These are phyloP conservation scores for Sus scrofa DNA, from an alignment of 2,113 vertebrate species.

Conservation along the genomic window DNA sequence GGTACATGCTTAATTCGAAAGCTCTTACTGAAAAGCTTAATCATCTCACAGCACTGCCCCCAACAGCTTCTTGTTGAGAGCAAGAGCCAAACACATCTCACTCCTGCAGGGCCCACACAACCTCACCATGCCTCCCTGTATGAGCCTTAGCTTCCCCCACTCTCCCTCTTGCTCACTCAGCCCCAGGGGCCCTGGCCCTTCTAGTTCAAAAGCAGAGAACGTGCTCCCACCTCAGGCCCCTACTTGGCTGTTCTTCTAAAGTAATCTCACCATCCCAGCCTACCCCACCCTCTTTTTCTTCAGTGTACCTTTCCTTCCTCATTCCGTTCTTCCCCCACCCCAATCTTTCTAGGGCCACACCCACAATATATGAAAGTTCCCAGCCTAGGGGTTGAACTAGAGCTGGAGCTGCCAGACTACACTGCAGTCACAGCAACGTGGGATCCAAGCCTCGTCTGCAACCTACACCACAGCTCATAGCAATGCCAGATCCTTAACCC, in stretches of 20 bases:
- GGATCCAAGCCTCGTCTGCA: too few species aligned
- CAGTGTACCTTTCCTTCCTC: not conserved
- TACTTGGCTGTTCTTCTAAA: too few species aligned
- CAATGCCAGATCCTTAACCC: too few species aligned
- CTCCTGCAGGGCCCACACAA: not conserved
- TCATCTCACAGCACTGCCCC: not conserved
- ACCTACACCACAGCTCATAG: too few species aligned
- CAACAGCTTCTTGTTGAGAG: not conserved
- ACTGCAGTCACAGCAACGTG: too few species aligned
- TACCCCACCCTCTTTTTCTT: not conserved
- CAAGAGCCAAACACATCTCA: not conserved
- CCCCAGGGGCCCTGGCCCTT: not conserved
- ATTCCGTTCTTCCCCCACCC: too few species aligned
- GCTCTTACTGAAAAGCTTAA: not conserved
- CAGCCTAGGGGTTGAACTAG: too few species aligned
- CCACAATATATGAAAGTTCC: too few species aligned
- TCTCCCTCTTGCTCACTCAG: not conserved
- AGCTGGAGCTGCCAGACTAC: too few species aligned
- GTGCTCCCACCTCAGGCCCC: not conserved
- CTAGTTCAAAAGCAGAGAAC: not conserved
- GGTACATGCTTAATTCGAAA: not conserved
- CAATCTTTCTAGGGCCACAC: too few species aligned
- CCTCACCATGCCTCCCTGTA: not conserved
- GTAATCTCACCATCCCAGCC: fast-evolving
- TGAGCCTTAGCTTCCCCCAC: not conserved